These are phyloP conservation scores for Manduca sexta DNA, from an alignment of 1,140 invertebrate species.

Conservation along the genomic window DNA sequence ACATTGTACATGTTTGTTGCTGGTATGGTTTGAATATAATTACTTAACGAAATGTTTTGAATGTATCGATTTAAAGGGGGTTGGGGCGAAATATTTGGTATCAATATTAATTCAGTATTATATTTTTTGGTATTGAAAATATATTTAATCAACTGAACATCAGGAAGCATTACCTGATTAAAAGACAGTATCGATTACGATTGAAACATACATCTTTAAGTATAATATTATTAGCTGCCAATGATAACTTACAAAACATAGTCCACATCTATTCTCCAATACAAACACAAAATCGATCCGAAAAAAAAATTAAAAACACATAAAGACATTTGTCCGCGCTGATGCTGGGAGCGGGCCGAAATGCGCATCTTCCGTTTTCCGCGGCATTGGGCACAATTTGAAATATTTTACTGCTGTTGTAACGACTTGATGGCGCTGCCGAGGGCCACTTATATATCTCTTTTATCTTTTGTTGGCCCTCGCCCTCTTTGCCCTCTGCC, in stretches of 20 bases:
- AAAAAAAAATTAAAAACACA: constrained; percentile 20
- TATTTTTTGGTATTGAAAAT: no score
- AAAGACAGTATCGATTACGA: no score
- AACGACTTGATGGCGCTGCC: constrained; percentile 69
- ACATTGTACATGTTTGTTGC: neutral
- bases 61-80: no score
- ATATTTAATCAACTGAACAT: no score
- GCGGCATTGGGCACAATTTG: constrained; percentile 67
- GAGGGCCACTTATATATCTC: constrained; percentile 72
- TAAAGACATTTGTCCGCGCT: constrained; percentile 18
- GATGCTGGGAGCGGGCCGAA: constrained; percentile 29
- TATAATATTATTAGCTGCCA: no score
- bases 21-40: no score
- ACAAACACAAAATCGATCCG: neutral
- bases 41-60: no score
- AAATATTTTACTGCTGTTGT: constrained; percentile 70
- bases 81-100: no score
- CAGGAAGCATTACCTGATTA: no score
- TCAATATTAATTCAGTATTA: no score
- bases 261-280: no score
- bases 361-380: constrained; percentile 68
- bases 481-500: constrained; percentile 49
- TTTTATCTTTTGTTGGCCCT: constrained; percentile 68
- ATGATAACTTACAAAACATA: neutral
- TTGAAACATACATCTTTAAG: no score